Evolutionary conservation across 2,888 invertebrate genomes (phyloP), one percentile per base, ranked within the genome.

Genomic region (Archips crataeganus): DNA sequence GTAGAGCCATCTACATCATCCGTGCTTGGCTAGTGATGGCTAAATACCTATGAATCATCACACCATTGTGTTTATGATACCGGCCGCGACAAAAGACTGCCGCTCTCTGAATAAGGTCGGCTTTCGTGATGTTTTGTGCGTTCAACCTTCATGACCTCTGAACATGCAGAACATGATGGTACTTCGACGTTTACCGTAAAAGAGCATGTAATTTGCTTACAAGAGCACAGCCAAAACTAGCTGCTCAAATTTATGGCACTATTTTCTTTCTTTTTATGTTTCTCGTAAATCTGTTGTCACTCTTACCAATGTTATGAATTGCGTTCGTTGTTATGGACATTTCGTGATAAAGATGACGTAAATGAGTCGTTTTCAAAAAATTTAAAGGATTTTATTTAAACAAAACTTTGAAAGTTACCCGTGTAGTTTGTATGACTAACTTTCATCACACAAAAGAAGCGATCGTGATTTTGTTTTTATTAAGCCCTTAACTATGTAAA

Each of bases 51-150:
- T 73, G 73, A 73, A 64, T 73, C 73, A 69, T 63, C 63, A 62
- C 63, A 49, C 57, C 62, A 73, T 76, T 68, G 68, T 67, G 23
- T 84, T 86, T 84, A 82, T 79, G 82, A 84, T 80, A 79, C 81
- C 78, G 82, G 85, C 84, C 86, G 84, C 84, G 80, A 86, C 88
- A 86, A 86, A 87, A 81, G 84, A 77, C 42, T 79, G 78, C 85
- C 85, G 87, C 82, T 81, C 79, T 80, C 84, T 84, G 79, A 86
- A 87, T 89, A 90, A 87, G 89, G 90, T 85, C 85, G 88, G 87
- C 85, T 85, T 85, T 86, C 82, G 84, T 86, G 85, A 86, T 84
- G 87, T 86, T 83, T 83, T 84, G 79, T 79, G 80, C 81, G 77
- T 82, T 80, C 79, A 82, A 73, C 67, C 63, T 63, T 76, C 79